These are phyloP conservation scores for Pachymerium ferrugineum DNA, from an alignment of 2,888 invertebrate species.

Conservation along the genomic window DNA sequence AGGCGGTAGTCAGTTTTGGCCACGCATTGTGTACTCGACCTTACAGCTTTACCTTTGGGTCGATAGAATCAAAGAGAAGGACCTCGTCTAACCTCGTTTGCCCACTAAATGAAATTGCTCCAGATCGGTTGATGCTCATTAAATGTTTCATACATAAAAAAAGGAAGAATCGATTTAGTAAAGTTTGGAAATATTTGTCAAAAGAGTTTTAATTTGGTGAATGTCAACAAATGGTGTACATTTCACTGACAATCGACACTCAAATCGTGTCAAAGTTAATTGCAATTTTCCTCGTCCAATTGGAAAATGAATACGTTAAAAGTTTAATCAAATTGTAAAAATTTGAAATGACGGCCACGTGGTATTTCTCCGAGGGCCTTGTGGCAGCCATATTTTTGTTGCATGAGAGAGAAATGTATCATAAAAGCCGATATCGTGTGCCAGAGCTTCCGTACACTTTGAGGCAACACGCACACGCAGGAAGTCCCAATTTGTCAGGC, in stretches of 20 bases:
- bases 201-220: background rate
- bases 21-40: background rate
- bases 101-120: background rate
- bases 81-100: background rate
- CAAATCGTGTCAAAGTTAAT: background rate
- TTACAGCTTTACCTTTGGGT: no score
- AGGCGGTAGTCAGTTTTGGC: background rate
- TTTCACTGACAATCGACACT: background rate
- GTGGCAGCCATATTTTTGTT: no score
- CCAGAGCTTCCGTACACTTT: conserved; percentile 2
- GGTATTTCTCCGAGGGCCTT: no score
- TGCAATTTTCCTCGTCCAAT: no score
- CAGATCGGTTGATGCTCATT: background rate
- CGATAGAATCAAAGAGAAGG: background rate
- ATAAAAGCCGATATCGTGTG: conserved; percentile 4
- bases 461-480: background rate
- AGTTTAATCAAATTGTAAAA: no score
- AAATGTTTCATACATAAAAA: background rate
- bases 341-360: no score
- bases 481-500: conserved; percentile 17
- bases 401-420: background rate
- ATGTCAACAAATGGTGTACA: background rate
- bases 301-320: no score
- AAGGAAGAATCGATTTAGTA: background rate
- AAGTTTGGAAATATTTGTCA: background rate